Evolutionary conservation across 2,888 invertebrate genomes (phyloP), one percentile per base, ranked within the genome.

Genomic region (Leucophora obtusa): DNA sequence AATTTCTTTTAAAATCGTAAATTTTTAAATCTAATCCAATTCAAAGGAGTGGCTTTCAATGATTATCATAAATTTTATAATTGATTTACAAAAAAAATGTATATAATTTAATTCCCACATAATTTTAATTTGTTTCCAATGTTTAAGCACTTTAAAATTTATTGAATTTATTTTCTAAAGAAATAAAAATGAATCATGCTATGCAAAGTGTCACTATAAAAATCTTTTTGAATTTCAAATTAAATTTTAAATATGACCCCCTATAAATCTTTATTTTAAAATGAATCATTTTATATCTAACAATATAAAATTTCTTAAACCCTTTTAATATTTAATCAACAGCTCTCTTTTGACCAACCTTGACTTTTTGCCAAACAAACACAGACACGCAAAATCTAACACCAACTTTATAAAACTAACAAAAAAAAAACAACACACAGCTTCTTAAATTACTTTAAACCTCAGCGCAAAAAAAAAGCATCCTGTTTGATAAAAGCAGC

Each of bases 331-430:
- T 79, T 79, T 79, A 69, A 70, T 74, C 73, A 69, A 74, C 74
- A 60, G 47, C 74, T 70, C 17, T 50, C 7, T 56, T 62, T 70
- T 81, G 81, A 60, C 70, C 81, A 81, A 81, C 81, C 81, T 81
- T 81, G 81, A 81, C 77, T 81, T 81, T 80, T 68, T 69, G 69
- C 47, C 58, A 62, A 72, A 60, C 50, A 70, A 63, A 77, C 56
- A 77, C 54, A 59, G 65, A 65, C 74, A 74, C 79, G 68, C 81
- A 73, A 81, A 81, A 60, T 77, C 77, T 81, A 81, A 81, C 77
- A 81, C 54, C 66, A 43, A 4, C 6, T 14, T 8, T 4, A 47
- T 50, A 54, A 35, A 11, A 38, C 8, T n/a, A 62, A 4, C 2
- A 63, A 53, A 38, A 66, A 35, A 66, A 38, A 54, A 54, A 54